These are phyloP conservation scores for Marmota flaviventris DNA, from an alignment of 2,113 vertebrate species.

Conservation along the genomic window DNA sequence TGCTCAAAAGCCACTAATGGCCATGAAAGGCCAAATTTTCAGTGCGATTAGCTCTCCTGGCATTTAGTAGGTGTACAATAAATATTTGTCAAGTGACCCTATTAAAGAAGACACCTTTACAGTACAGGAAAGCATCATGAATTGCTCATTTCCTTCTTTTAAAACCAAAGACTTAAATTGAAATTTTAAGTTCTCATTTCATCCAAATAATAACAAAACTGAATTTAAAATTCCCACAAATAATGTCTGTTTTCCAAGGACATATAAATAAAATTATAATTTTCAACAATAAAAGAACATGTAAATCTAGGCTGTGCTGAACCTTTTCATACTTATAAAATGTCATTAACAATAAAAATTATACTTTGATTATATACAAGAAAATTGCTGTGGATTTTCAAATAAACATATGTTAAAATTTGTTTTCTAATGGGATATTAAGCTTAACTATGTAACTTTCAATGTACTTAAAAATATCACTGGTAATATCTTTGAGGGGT, in stretches of 20 bases:
- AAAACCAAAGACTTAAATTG: not conserved
- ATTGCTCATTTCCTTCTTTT: not conserved
- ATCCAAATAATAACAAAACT: not conserved
- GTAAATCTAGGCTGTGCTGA: not conserved
- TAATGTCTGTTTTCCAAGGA: not conserved
- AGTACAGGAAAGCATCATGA: not conserved
- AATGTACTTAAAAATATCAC: not conserved
- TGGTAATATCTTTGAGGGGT: not conserved
- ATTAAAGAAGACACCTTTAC: not conserved
- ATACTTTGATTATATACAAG: not conserved
- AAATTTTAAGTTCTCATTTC: conserved; percentile 45
- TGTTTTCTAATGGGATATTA: not conserved
- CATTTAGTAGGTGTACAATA: not conserved
- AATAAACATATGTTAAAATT: not conserved
- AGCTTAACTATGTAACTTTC: conserved; percentile 21
- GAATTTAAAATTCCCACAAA: conserved; percentile 20
- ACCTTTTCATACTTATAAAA: not conserved
- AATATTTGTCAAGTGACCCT: not conserved
- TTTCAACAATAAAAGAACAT: not conserved
- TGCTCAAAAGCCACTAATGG: not conserved
- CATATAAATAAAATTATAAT: not conserved
- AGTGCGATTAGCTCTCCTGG: no score
- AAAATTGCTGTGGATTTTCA: conserved; percentile 42
- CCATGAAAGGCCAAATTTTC: not conserved
- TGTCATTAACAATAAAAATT: not conserved